Percentiles rank a stretch among this genome's conserved stretches.
Conservation (phyloP, 2,113 vertebrate species). For the crab-eating macaque (Macaca fascicularis) region DNA sequence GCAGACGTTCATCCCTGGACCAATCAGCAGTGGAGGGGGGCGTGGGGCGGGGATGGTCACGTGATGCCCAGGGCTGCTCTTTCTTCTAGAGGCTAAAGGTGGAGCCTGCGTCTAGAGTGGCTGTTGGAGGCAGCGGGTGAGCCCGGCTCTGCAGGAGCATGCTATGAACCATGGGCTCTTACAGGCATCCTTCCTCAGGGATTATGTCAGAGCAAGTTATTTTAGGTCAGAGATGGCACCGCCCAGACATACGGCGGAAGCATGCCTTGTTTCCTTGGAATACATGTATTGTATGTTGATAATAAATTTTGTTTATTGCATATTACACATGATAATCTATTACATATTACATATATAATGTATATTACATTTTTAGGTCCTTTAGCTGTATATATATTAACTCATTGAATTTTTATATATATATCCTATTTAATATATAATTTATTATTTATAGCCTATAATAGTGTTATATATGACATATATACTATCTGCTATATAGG, state of each 20-base stretch:
- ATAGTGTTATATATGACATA: too few relatives aligned
- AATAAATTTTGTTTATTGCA: background rate
- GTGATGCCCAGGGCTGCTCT: too few relatives aligned
- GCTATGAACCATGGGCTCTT: background rate
- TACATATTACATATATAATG: background rate
- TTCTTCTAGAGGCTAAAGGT: background rate
- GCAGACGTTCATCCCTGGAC: background rate
- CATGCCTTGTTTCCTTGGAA: background rate
- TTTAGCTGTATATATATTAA: too few relatives aligned
- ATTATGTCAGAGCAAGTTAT: background rate
- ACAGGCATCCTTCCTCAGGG: background rate
- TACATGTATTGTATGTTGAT: background rate
- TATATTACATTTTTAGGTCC: too few relatives aligned
- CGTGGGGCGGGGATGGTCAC: too few relatives aligned
- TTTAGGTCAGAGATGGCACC: background rate
- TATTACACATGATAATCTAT: background rate
- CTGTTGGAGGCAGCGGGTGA: background rate
- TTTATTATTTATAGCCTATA: too few relatives aligned
- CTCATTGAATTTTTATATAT: too few relatives aligned
- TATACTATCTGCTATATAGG: too few relatives aligned
- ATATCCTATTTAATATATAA: background rate
- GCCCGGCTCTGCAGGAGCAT: background rate
- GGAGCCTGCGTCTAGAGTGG: background rate
- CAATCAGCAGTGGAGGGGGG: too few relatives aligned
- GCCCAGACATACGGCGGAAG: fast-evolving